A percentile compares a stretch with the other conserved stretches of the same genome.
Conservation (phyloP, 2,888 invertebrate genomes). For the Phasia obesa region DNA sequence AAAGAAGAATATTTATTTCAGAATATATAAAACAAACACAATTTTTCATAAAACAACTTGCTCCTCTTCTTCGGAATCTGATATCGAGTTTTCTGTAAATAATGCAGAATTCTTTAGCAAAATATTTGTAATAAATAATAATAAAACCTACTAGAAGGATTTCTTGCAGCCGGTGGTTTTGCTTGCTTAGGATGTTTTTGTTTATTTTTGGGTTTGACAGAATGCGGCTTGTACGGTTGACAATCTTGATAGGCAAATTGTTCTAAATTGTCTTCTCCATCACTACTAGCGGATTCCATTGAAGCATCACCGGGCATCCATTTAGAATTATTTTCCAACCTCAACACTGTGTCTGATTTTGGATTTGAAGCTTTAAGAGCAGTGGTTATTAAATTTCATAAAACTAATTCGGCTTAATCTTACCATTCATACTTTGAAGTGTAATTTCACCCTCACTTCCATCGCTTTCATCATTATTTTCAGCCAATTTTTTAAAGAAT, state of each 20-base stretch:
- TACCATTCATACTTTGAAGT: slow-evolving; percentile 42
- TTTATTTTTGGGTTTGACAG: slow-evolving; percentile 48
- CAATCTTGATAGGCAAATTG: background rate
- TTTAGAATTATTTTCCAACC: slow-evolving; percentile 68
- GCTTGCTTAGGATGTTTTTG: slow-evolving; percentile 67
- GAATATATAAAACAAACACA: background rate
- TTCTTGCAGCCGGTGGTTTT: slow-evolving; percentile 36
- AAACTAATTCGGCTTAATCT: background rate
- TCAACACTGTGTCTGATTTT: slow-evolving; percentile 39
- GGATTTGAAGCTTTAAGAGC: slow-evolving; percentile 14
- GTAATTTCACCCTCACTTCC: slow-evolving; percentile 60
- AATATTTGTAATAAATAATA: background rate
- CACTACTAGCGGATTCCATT: slow-evolving; percentile 63
- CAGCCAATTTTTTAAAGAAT: slow-evolving; percentile 60
- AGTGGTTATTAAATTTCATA: background rate
- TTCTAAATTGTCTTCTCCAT: slow-evolving; percentile 59
- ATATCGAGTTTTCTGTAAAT: slow-evolving; percentile 59
- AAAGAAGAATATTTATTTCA: background rate
- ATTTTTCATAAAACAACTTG: slow-evolving; percentile 71
- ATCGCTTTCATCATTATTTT: slow-evolving; percentile 56
- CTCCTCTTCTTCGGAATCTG: slow-evolving; percentile 76
- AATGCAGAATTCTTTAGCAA: background rate
- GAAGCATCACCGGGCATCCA: slow-evolving; percentile 74
- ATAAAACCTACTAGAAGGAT: slow-evolving; percentile 45
- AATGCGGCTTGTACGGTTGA: background rate